phyloP scores from a whole-genome alignment of 2,888 invertebrate genomes.

The Cryptus armator region DNA sequence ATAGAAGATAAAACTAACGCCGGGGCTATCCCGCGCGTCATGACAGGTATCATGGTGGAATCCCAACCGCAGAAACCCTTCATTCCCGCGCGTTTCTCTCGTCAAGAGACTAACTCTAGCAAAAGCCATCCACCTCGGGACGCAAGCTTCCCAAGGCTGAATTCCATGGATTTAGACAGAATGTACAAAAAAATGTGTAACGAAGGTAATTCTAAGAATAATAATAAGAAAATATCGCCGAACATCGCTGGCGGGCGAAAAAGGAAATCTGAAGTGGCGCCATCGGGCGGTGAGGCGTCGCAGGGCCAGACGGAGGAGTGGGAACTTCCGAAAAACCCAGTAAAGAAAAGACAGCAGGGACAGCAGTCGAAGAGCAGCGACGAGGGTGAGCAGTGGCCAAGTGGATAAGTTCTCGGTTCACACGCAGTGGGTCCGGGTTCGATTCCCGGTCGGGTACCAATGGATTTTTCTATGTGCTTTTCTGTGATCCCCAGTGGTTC shows the following conservation, averaged over 20 bases:
- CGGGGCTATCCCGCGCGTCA: neutral
- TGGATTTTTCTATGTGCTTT: no score
- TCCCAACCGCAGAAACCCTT: neutral
- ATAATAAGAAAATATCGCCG: neutral
- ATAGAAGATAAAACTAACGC: neutral
- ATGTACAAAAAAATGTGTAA: neutral
- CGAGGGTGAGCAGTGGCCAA: no score
- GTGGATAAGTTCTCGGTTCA: no score
- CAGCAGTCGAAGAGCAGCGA: neutral
- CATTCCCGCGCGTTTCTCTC: neutral
- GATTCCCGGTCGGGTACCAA: no score
- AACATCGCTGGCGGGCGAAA: neutral
- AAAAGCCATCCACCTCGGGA: neutral
- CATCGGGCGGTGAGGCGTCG: no score
- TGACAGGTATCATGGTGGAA: neutral
- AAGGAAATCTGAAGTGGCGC: neutral
- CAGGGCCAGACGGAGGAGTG: no score
- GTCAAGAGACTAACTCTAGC: neutral
- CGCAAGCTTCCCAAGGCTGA: neutral
- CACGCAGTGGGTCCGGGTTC: no score
- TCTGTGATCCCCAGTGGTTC: no score
- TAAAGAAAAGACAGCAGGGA: neutral
- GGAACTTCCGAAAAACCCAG: no score
- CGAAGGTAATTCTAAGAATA: neutral
- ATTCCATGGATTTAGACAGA: neutral